phyloP scores from a whole-genome alignment of 2,888 invertebrate genomes.

The Lepidonotus clava region DNA sequence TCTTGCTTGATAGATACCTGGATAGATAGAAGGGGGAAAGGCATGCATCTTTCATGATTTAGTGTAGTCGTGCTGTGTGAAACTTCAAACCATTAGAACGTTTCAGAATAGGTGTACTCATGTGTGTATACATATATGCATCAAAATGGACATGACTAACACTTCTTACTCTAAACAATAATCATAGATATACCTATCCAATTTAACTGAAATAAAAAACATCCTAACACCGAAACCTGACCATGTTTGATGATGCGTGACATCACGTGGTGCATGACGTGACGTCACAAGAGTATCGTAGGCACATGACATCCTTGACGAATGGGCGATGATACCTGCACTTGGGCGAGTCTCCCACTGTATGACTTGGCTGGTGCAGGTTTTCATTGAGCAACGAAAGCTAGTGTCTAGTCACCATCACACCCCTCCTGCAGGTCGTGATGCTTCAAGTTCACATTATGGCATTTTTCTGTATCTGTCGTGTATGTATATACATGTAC shows the following conservation, averaged over 20 bases:
- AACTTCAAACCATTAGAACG: background rate
- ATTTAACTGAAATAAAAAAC: constrained; percentile 7
- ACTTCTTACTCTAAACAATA: background rate
- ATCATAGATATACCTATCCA: background rate
- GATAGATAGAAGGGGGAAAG: background rate
- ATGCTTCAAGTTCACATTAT: constrained; percentile 51
- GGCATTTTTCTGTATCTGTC: constrained; percentile 29
- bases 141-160: constrained; percentile 12
- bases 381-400: constrained; percentile 51
- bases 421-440: background rate
- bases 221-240: constrained; percentile 36
- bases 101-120: background rate
- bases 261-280: background rate
- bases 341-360: background rate
- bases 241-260: constrained; percentile 28
- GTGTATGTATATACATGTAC: background rate
- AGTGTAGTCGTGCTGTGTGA: background rate
- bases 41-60: background rate
- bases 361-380: constrained; percentile 35
- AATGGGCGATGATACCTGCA: constrained; percentile 31
- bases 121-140: background rate
- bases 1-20: background rate
- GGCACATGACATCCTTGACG: constrained; percentile 30
- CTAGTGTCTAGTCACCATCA: constrained; percentile 32
- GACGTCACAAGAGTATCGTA: constrained; percentile 39